A percentile compares a stretch with the other conserved stretches of the same genome.
Conservation (phyloP, 2,888 invertebrate genomes). For the Peribatodes rhomboidaria region DNA sequence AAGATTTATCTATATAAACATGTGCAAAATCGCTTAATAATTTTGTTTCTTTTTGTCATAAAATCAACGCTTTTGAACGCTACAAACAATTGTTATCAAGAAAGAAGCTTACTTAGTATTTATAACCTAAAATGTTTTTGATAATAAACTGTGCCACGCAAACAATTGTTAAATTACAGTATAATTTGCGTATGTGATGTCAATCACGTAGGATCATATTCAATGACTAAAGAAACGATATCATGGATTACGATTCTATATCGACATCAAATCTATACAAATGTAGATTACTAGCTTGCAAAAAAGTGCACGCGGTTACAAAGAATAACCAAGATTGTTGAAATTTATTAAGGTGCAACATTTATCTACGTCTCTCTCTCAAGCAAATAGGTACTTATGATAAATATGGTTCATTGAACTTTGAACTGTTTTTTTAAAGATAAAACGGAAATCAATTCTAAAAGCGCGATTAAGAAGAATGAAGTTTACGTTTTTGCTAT, state of each 20-base stretch:
- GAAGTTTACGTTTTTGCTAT: not conserved
- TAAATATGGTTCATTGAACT: slow-evolving; percentile 8
- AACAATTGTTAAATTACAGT: slow-evolving; percentile 29
- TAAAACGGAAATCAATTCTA: not conserved
- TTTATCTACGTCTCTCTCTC: slow-evolving; percentile 5
- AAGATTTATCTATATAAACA: too few relatives aligned
- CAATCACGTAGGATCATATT: slow-evolving; percentile 69
- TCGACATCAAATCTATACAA: slow-evolving; percentile 23
- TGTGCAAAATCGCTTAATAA: too few relatives aligned
- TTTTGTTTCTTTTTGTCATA: too few relatives aligned
- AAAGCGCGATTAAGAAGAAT: not conserved
- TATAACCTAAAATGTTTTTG: not conserved
- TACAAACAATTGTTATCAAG: not conserved
- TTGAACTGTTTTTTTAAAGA: not conserved
- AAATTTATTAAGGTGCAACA: not conserved
- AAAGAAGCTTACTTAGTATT: not conserved
- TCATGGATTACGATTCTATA: slow-evolving; percentile 47
- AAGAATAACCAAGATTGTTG: slow-evolving; percentile 11
- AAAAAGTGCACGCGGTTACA: slow-evolving; percentile 26
- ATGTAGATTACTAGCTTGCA: slow-evolving; percentile 15
- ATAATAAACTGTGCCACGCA: slow-evolving; percentile 21
- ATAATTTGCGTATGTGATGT: slow-evolving; percentile 63
- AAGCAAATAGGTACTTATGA: not conserved
- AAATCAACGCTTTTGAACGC: too few relatives aligned
- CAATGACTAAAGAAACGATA: slow-evolving; percentile 58